Conservation (phyloP, 1,140 invertebrate species). For the Trichoplusia ni region DNA sequence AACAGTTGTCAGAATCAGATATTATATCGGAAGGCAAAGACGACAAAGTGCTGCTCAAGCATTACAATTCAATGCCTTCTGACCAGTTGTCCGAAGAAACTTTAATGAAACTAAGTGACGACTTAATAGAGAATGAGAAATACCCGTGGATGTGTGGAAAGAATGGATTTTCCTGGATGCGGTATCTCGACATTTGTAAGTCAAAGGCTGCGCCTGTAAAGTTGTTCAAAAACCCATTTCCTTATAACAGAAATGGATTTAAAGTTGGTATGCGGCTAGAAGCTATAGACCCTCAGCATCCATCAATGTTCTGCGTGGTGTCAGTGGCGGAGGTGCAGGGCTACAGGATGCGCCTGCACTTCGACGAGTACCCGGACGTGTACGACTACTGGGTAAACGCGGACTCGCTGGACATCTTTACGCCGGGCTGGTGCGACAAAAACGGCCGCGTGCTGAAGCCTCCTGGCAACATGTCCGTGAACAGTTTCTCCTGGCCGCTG, state of each 20-base stretch:
- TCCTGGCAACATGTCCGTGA: conserved; percentile 85
- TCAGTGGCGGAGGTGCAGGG: conserved; percentile 92
- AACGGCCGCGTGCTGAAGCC: conserved; percentile 88
- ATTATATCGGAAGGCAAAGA: conserved; percentile 53
- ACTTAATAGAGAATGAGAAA: conserved; percentile 70
- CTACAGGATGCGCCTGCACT: conserved; percentile 92
- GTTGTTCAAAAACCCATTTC: conserved; percentile 90
- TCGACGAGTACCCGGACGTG: conserved; percentile 94
- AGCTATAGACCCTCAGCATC: conserved; percentile 96
- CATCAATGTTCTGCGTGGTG: conserved; percentile 93
- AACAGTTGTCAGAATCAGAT: conserved; percentile 64
- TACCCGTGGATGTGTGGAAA: conserved; percentile 87
- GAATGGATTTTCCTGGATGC: conserved; percentile 88
- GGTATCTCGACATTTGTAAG: conserved; percentile 87
- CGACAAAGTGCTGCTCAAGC: conserved; percentile 52
- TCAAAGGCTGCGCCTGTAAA: conserved; percentile 88
- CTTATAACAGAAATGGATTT: conserved; percentile 87
- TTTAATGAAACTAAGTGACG: conserved; percentile 62
- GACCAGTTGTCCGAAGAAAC: conserved; percentile 52
- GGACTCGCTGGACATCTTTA: conserved; percentile 95
- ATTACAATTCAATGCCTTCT: conserved; percentile 52
- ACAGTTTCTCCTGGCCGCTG: conserved; percentile 90
- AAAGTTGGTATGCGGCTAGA: conserved; percentile 95
- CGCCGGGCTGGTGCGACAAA: conserved; percentile 95
- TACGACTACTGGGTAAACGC: conserved; percentile 98